Evolutionary conservation across 1,140 invertebrate species (phyloP).

Genomic region (Drosophila tani): DNA sequence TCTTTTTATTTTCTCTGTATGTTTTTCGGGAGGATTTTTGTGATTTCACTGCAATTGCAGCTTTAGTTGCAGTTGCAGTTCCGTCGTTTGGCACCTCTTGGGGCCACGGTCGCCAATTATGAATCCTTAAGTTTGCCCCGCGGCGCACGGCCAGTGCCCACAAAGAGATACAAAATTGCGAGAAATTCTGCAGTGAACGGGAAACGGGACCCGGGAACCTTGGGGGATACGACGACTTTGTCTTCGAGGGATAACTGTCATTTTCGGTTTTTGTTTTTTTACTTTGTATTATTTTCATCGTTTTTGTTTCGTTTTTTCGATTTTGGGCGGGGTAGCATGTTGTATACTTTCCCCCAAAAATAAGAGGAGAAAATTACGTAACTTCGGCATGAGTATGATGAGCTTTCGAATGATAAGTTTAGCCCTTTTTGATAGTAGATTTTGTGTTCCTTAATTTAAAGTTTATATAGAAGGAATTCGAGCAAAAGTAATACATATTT

Average conservation of each 20-base stretch:
- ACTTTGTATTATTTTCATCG: background rate
- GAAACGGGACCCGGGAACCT: background rate
- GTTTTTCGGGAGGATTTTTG: slow-evolving; percentile 22
- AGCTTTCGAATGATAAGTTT: slow-evolving; percentile 1
- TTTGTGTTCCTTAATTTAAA: background rate
- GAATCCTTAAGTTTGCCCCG: slow-evolving; percentile 42
- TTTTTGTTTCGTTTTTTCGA: slow-evolving; percentile 6
- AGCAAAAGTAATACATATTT: background rate
- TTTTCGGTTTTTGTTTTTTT: slow-evolving; percentile 2
- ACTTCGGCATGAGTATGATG: background rate
- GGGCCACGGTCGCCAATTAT: slow-evolving; percentile 39
- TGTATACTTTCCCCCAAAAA: slow-evolving; percentile 21
- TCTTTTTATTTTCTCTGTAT: slow-evolving; percentile 47
- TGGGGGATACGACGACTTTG: slow-evolving; percentile 28
- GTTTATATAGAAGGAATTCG: background rate
- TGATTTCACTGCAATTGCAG: slow-evolving; percentile 73
- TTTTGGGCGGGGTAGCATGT: slow-evolving; percentile 1
- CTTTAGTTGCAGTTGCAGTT: slow-evolving; percentile 47
- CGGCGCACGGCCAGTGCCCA: slow-evolving; percentile 9
- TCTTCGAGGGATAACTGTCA: slow-evolving; percentile 38
- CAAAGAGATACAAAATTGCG: slow-evolving; percentile 37
- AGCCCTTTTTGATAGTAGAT: too few relatives aligned
- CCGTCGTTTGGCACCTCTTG: slow-evolving; percentile 71
- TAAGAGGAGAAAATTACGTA: slow-evolving; percentile 11
- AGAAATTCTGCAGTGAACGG: slow-evolving; percentile 25